Conservation (phyloP, 1,140 invertebrate genomes). For the Hylyphantes graminicola region DNA sequence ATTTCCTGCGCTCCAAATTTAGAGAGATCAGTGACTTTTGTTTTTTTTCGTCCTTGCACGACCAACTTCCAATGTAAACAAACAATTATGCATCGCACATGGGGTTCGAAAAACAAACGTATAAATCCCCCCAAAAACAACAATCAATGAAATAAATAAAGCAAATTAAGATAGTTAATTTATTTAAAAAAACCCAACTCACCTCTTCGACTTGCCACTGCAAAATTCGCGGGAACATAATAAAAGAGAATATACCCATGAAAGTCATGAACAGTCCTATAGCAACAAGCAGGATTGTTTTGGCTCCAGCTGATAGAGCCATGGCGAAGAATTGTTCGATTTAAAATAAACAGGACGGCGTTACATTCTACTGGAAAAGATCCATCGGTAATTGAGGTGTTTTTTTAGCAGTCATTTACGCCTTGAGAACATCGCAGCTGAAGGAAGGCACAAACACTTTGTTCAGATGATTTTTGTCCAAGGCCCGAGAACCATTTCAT, state of each 20-base stretch:
- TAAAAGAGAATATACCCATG: constrained; percentile 33
- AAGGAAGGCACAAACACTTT: constrained; percentile 5
- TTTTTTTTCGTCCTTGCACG: not conserved
- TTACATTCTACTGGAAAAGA: constrained; percentile 16
- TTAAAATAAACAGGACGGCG: not conserved
- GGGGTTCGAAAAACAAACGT: not conserved
- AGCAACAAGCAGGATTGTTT: constrained; percentile 45
- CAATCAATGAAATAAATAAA: not conserved
- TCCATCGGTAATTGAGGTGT: not conserved
- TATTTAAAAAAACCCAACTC: not conserved
- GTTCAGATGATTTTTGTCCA: not conserved
- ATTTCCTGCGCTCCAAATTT: too few species aligned
- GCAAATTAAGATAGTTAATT: not conserved
- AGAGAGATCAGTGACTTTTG: too few species aligned
- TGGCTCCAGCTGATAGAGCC: constrained; percentile 41
- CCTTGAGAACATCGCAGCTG: too few species aligned
- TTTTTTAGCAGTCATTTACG: constrained; percentile 18
- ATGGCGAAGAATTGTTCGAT: not conserved
- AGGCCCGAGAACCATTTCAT: not conserved
- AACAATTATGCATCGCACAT: constrained; percentile 12
- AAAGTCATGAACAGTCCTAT: constrained; percentile 27
- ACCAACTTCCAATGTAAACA: constrained; percentile 26
- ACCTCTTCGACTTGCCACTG: constrained; percentile 57
- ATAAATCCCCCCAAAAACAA: not conserved
- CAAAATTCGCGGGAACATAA: constrained; percentile 53